Percentiles rank a stretch among this genome's conserved stretches.
phyloP scores from a whole-genome alignment of 2,888 invertebrate genomes.

The Trichopria drosophilae region DNA sequence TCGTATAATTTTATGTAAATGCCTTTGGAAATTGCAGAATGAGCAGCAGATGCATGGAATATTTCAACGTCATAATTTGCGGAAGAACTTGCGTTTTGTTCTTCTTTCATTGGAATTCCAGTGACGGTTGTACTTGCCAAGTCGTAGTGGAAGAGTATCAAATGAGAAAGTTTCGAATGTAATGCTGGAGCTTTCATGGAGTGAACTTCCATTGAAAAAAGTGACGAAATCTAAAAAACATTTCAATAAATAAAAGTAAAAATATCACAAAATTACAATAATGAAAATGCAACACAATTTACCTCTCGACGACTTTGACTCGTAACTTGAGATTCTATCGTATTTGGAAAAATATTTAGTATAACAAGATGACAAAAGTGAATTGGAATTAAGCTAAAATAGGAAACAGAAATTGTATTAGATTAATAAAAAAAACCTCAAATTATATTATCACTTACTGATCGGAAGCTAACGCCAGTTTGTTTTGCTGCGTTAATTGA shows the following conservation, averaged over 20 bases:
- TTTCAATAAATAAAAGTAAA: conserved; percentile 21
- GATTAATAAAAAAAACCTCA: not conserved
- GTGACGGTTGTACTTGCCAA: conserved; percentile 95
- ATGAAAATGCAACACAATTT: conserved; percentile 21
- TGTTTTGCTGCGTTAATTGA: conserved; percentile 81
- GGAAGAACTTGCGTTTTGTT: conserved; percentile 96
- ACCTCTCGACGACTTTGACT: conserved; percentile 70
- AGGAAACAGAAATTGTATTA: conserved; percentile 4
- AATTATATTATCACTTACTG: conserved; percentile 58
- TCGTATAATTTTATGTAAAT: not conserved
- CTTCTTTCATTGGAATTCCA: conserved; percentile 99
- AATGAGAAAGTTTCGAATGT: conserved; percentile 73
- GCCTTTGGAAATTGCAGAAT: conserved; percentile 75
- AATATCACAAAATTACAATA: conserved; percentile 5
- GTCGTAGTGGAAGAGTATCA: conserved; percentile 84
- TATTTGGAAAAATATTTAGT: conserved; percentile 84
- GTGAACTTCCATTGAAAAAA: conserved; percentile 78
- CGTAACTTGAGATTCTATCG: conserved; percentile 75
- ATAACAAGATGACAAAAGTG: conserved; percentile 89
- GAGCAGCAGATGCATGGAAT: conserved; percentile 85
- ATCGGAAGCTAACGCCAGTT: conserved; percentile 65
- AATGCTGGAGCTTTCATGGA: conserved; percentile 76
- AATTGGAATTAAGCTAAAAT: conserved; percentile 70
- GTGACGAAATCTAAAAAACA: conserved; percentile 66
- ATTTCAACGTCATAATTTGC: conserved; percentile 99